phyloP scores from a whole-genome alignment of 2,797 vertebrate species.

The Sebastes jordani region DNA sequence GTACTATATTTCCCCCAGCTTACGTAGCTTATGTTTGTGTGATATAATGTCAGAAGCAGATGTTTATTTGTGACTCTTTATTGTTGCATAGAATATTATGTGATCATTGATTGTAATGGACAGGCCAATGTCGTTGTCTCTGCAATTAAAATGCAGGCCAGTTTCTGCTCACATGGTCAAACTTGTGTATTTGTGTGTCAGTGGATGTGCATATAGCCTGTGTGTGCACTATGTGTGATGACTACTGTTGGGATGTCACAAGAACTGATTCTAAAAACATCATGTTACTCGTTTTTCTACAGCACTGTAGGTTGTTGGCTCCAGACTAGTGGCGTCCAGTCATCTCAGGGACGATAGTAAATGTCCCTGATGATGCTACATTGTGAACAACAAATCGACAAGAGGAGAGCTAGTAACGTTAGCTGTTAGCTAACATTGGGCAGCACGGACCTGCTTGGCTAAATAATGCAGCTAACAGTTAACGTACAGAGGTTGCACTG shows the following conservation, averaged over 20 bases:
- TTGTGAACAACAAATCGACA: too few species aligned
- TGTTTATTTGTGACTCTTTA: slow-evolving; percentile 66
- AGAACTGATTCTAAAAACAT: not conserved
- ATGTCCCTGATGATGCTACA: not conserved
- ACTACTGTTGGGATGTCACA: not conserved
- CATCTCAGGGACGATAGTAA: not conserved
- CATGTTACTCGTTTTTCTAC: not conserved
- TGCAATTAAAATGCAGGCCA: slow-evolving; percentile 64
- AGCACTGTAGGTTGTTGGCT: not conserved
- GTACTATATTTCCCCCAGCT: slow-evolving; percentile 3
- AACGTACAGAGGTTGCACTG: not conserved
- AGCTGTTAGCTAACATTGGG: not conserved
- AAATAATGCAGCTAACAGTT: not conserved
- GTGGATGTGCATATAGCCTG: not conserved
- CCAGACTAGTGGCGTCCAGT: not conserved
- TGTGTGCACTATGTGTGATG: not conserved
- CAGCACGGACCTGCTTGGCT: not conserved
- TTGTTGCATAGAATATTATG: slow-evolving; percentile 54
- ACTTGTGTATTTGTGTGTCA: slow-evolving; percentile 18
- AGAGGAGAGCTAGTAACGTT: too few species aligned
- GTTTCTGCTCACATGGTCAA: slow-evolving; percentile 38
- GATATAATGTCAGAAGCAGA: slow-evolving; percentile 43
- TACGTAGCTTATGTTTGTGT: slow-evolving; percentile 50
- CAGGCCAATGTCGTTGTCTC: slow-evolving; percentile 40
- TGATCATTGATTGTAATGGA: slow-evolving; percentile 65